Conservation (phyloP, 1,140 invertebrate species). For the Euborellia annulipes region DNA sequence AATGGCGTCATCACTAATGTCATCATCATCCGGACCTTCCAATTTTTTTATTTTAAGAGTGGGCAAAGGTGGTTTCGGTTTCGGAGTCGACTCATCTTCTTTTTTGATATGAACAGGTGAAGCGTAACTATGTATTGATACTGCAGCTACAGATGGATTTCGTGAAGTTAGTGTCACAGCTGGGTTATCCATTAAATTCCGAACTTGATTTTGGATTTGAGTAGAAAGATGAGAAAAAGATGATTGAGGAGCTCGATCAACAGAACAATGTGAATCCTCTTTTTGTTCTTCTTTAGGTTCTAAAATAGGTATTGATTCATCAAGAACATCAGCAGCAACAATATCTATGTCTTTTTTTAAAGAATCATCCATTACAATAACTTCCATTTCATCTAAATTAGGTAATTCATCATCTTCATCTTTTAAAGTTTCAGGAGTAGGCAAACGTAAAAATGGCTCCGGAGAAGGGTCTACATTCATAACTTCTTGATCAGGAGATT, state of each 20-base stretch:
- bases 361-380: constrained; percentile 1
- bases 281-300: constrained; percentile 3
- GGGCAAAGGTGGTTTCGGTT: too few relatives aligned
- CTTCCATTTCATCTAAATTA: constrained; percentile 3
- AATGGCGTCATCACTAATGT: too few relatives aligned
- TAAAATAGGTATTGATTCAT: neutral
- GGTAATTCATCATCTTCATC: constrained; percentile 10
- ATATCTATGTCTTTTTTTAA: neutral
- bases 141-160: too few relatives aligned
- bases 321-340: neutral
- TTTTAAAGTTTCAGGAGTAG: constrained; percentile 5
- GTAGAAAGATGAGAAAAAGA: neutral
- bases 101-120: too few relatives aligned
- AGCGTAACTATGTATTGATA: too few relatives aligned
- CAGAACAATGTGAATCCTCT: constrained; percentile 1
- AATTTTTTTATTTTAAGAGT: too few relatives aligned
- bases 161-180: too few relatives aligned
- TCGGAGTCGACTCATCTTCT: too few relatives aligned
- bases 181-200: too few relatives aligned
- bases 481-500: constrained; percentile 36
- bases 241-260: constrained; percentile 1
- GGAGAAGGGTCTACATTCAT: constrained; percentile 30
- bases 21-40: too few relatives aligned
- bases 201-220: too few relatives aligned
- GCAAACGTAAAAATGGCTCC: constrained; percentile 22